Percentiles rank a stretch among this genome's conserved stretches.
These are phyloP conservation scores for Erebia palarica DNA, from an alignment of 2,888 invertebrate genomes.

Conservation along the genomic window DNA sequence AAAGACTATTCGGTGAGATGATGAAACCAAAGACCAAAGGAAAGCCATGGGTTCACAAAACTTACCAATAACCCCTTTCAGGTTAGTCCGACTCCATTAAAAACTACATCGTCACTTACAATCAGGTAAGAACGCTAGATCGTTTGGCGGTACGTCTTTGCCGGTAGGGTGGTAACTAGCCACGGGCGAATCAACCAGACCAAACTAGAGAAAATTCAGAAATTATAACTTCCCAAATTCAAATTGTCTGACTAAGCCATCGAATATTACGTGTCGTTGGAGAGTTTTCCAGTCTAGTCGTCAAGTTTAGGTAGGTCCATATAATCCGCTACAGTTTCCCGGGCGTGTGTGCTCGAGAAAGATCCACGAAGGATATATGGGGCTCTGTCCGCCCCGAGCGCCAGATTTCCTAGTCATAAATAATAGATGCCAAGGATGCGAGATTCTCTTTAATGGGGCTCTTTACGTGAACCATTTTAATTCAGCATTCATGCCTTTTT, in stretches of 20 bases:
- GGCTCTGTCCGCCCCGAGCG: constrained; percentile 34
- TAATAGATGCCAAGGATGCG: constrained; percentile 46
- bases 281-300: constrained; percentile 24
- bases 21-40: no score
- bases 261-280: constrained; percentile 19
- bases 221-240: no score
- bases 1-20: background rate
- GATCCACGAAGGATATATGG: constrained; percentile 26
- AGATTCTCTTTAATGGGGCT: constrained; percentile 14
- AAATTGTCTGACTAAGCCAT: no score
- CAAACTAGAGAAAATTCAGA: no score
- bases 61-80: no score
- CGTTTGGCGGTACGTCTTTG: no score
- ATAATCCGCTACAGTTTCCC: constrained; percentile 26
- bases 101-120: no score
- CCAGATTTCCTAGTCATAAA: constrained; percentile 53
- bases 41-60: no score
- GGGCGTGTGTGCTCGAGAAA: constrained; percentile 17
- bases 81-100: no score
- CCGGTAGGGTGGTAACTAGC: no score
- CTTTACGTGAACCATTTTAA: constrained; percentile 40
- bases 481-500: background rate
- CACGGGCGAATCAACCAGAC: no score
- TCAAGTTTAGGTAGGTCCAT: background rate
- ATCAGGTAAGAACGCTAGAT: no score